Percentiles rank a stretch among this genome's conserved stretches.
These are phyloP conservation scores for Tricholaema leucomelas DNA, from an alignment of 2,113 vertebrate genomes.

Conservation along the genomic window DNA sequence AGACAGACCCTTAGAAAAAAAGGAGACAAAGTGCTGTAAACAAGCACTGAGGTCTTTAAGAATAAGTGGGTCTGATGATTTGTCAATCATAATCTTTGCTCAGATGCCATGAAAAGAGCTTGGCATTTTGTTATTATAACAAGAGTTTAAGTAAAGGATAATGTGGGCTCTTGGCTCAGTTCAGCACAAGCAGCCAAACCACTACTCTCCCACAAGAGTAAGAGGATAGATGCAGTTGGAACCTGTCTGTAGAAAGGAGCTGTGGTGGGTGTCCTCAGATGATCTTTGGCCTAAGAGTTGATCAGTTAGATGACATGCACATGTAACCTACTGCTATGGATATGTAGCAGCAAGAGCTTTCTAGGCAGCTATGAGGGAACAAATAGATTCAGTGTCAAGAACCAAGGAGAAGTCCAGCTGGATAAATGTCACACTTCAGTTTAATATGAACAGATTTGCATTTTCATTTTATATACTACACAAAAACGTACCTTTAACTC, in stretches of 20 bases:
- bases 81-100: neutral
- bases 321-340: neutral
- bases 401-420: neutral
- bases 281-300: neutral
- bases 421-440: neutral
- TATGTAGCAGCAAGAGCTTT: neutral
- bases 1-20: neutral
- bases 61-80: neutral
- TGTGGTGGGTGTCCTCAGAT: neutral
- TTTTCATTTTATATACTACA: neutral
- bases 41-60: neutral
- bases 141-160: neutral
- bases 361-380: neutral
- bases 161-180: neutral
- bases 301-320: neutral
- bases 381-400: neutral
- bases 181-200: neutral
- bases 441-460: neutral
- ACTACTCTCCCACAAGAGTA: neutral
- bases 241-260: neutral
- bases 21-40: neutral
- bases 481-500: neutral
- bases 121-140: neutral
- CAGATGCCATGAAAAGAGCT: neutral
- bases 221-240: neutral